phyloP scores from a whole-genome alignment of 2,888 invertebrate genomes.

The Andrena chrysosceles region DNA sequence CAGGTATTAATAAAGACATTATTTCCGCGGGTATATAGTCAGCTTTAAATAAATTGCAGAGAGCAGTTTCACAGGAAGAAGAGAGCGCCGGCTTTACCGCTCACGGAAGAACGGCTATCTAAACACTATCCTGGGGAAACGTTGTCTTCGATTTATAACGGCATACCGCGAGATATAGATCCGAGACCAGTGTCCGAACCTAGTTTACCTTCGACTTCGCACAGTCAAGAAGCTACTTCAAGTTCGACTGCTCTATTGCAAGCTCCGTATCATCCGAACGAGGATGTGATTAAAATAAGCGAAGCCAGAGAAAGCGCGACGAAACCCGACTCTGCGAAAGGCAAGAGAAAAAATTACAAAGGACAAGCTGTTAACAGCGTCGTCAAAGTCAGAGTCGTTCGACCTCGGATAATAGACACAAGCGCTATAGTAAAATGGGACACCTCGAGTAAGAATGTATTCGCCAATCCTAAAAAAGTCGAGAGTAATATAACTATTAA shows the following conservation, averaged over 20 bases:
- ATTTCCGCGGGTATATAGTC: conserved; percentile 6
- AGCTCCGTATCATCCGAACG: conserved; percentile 68
- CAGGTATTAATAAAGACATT: neutral
- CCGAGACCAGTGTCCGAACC: conserved; percentile 73
- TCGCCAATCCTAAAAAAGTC: conserved; percentile 76
- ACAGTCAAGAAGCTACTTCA: neutral
- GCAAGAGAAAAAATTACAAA: conserved; percentile 79
- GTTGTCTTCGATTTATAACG: conserved; percentile 72
- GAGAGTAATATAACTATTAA: conserved; percentile 78
- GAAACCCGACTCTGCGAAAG: neutral
- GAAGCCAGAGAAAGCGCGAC: conserved; percentile 10
- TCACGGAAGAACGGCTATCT: conserved; percentile 74
- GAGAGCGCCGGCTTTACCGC: conserved; percentile 75
- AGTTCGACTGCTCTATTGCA: conserved; percentile 26
- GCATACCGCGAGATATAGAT: conserved; percentile 74
- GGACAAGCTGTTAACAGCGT: conserved; percentile 68
- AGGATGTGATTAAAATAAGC: conserved; percentile 58
- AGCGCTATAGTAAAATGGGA: conserved; percentile 67
- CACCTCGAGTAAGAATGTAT: conserved; percentile 61
- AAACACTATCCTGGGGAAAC: conserved; percentile 76
- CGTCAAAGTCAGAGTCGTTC: conserved; percentile 70
- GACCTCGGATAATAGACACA: conserved; percentile 78
- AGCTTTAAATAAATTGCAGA: conserved; percentile 59
- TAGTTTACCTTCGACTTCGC: conserved; percentile 67
- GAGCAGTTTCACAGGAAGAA: conserved; percentile 79